These are phyloP conservation scores for Schizaphis graminum DNA, from an alignment of 2,888 invertebrate genomes.

Conservation along the genomic window DNA sequence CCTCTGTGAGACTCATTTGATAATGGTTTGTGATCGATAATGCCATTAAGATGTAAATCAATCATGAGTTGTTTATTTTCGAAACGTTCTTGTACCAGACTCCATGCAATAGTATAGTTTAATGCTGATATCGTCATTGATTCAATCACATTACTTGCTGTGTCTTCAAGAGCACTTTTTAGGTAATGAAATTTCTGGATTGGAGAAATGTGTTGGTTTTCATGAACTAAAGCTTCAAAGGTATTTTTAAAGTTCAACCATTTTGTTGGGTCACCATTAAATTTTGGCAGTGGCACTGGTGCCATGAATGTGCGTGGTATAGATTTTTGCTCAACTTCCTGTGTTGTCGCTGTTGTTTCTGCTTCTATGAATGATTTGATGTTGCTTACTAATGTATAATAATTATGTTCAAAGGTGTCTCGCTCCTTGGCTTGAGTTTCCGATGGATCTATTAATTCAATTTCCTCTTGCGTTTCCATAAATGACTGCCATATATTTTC, in stretches of 20 bases:
- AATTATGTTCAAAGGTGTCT: too few species aligned
- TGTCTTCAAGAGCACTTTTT: not conserved
- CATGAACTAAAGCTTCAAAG: not conserved
- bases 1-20: not conserved
- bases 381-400: too few species aligned
- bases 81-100: not conserved
- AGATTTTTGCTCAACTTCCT: too few species aligned
- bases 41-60: not conserved
- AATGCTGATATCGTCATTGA: not conserved
- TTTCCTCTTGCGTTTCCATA: too few species aligned
- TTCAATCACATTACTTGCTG: not conserved
- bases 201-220: not conserved
- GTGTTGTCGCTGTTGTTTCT: too few species aligned
- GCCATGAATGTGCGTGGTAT: too few species aligned
- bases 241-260: not conserved
- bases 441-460: too few species aligned
- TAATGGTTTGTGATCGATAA: not conserved
- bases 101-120: not conserved
- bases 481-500: too few species aligned
- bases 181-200: not conserved
- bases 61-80: not conserved
- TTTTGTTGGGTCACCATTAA: not conserved
- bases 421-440: too few species aligned
- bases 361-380: too few species aligned
- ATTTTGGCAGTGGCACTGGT: conserved; percentile 1